phyloP scores from a whole-genome alignment of 2,797 vertebrate species.

The Carcharodon carcharias region DNA sequence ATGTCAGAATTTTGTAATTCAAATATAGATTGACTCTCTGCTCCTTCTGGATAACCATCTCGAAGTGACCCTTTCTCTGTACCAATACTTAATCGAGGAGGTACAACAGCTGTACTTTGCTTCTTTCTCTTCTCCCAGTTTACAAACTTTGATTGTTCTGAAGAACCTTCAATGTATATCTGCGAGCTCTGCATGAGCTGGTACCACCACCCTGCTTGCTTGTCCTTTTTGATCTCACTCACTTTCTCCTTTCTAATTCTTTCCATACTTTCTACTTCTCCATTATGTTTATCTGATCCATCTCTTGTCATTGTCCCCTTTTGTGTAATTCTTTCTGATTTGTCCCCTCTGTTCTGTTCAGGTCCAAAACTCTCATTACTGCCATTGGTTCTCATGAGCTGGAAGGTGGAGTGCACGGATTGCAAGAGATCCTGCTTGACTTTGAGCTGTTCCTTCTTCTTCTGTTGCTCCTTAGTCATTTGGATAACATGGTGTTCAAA shows the following conservation, averaged over 20 bases:
- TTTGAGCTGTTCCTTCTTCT: constrained; percentile 81
- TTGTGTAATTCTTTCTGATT: not conserved
- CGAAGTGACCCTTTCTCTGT: constrained; percentile 62
- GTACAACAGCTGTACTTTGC: constrained; percentile 50
- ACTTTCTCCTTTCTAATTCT: constrained; percentile 41
- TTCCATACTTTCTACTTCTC: constrained; percentile 30
- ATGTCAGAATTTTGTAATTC: constrained; percentile 6
- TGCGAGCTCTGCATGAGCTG: constrained; percentile 98
- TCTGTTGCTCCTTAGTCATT: constrained; percentile 76
- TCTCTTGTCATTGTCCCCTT: constrained; percentile 23
- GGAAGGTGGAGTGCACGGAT: constrained; percentile 80
- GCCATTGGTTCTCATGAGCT: constrained; percentile 75
- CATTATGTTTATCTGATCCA: not conserved
- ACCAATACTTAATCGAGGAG: constrained; percentile 25
- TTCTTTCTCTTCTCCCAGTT: constrained; percentile 71
- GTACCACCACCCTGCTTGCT: constrained; percentile 92
- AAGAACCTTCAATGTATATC: constrained; percentile 84
- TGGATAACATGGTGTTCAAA: constrained; percentile 84
- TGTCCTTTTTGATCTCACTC: constrained; percentile 57
- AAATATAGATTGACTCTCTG: constrained; percentile 61
- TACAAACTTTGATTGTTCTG: constrained; percentile 70
- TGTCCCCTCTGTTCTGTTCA: not conserved
- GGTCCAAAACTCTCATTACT: not conserved
- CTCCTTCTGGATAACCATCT: constrained; percentile 88
- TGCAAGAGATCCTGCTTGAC: constrained; percentile 70